Percentiles rank a stretch among this genome's conserved stretches.
Conservation (phyloP, 1,140 invertebrate species). For the Idris sp. region DNA sequence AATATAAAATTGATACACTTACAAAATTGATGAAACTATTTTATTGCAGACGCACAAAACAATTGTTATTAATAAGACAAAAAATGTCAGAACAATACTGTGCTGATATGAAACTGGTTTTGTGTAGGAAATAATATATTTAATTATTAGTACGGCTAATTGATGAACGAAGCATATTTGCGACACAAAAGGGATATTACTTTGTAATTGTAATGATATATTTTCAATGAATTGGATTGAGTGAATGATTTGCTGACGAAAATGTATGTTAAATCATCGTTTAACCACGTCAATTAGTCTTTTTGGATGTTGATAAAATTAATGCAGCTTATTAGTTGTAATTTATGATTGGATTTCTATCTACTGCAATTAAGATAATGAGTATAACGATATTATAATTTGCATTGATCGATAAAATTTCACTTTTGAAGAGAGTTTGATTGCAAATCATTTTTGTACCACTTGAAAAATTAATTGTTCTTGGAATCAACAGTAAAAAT, state of each 20-base stretch:
- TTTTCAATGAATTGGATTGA: conserved; percentile 9
- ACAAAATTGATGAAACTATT: conserved; percentile 9
- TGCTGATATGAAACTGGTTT: conserved; percentile 8
- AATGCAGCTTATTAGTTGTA: conserved; percentile 4
- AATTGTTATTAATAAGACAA: conserved; percentile 6
- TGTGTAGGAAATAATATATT: conserved; percentile 17
- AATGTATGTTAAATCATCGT: conserved; percentile 4
- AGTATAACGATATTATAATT: conserved; percentile 6
- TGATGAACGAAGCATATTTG: conserved; percentile 3
- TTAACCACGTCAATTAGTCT: background rate
- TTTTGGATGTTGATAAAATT: background rate
- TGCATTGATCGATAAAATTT: background rate
- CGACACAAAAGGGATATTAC: conserved; percentile 6
- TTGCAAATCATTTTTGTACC: too few species aligned
- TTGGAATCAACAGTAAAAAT: too few species aligned
- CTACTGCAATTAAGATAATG: conserved; percentile 13
- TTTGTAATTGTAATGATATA: conserved; percentile 3
- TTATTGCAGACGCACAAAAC: conserved; percentile 1
- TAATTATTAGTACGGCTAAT: conserved; percentile 28
- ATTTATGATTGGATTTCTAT: conserved; percentile 19
- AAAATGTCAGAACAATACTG: conserved; percentile 2
- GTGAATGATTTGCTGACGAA: background rate
- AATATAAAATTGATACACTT: too few species aligned
- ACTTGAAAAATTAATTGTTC: too few species aligned
- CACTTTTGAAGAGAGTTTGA: too few species aligned